phyloP scores from a whole-genome alignment of 1,140 invertebrate species.

The Calycopis cecrops region DNA sequence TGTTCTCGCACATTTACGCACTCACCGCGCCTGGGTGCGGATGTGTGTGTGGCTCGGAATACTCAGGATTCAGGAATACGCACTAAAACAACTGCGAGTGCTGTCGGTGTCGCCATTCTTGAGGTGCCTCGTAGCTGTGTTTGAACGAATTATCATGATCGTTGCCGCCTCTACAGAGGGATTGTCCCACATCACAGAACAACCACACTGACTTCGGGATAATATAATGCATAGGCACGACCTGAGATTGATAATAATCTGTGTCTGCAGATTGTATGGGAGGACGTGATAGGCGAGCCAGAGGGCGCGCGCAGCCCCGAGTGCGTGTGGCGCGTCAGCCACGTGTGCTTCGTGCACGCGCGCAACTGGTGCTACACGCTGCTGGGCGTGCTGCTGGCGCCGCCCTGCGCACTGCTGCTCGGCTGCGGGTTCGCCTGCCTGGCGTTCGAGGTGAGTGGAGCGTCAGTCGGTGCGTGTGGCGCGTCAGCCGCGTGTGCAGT shows the following conservation, averaged over 20 bases:
- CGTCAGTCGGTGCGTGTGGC: slow-evolving; percentile 83
- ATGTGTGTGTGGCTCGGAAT: no score
- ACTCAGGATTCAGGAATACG: no score
- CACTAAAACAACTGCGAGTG: no score
- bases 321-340: slow-evolving; percentile 84
- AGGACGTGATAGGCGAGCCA: slow-evolving; percentile 87
- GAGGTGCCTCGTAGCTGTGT: no score
- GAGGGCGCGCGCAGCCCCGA: slow-evolving; percentile 83
- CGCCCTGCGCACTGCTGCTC: slow-evolving; percentile 80
- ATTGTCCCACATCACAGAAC: no score
- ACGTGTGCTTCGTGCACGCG: slow-evolving; percentile 81
- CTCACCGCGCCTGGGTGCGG: no score
- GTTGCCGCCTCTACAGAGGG: no score
- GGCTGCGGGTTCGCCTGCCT: slow-evolving; percentile 85
- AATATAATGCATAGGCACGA: slow-evolving; percentile 1
- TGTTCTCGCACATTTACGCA: no score
- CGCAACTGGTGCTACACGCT: slow-evolving; percentile 83
- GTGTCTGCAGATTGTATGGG: slow-evolving; percentile 80
- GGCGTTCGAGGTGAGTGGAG: slow-evolving; percentile 77
- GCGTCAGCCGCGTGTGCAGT: slow-evolving; percentile 79
- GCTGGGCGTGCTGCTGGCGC: slow-evolving; percentile 80
- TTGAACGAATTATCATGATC: no score
- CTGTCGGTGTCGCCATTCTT: no score
- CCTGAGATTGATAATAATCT: slow-evolving; percentile 10
- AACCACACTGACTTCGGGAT: no score